Evolutionary conservation across 2,888 invertebrate species (phyloP).

Genomic region (Enchytraeus crypticus): DNA sequence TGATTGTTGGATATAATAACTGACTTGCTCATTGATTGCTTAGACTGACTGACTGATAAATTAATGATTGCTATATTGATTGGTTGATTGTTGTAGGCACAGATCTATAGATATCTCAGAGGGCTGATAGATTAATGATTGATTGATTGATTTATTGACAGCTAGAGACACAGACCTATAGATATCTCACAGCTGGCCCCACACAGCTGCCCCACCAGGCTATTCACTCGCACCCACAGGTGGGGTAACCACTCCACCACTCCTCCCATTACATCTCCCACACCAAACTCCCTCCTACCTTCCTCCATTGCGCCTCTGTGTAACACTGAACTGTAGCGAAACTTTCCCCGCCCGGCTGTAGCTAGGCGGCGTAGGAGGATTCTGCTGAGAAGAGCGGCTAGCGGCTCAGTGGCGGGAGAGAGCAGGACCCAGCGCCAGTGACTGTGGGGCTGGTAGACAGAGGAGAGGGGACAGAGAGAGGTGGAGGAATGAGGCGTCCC

Average conservation of each 20-base stretch:
- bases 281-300: conserved; percentile 36
- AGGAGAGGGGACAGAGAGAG: not conserved
- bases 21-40: too few relatives aligned
- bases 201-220: conserved; percentile 87
- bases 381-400: conserved; percentile 84
- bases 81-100: too few relatives aligned
- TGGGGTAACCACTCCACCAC: conserved; percentile 87
- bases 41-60: too few relatives aligned
- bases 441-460: not conserved
- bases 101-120: too few relatives aligned
- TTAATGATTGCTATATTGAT: too few relatives aligned
- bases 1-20: too few relatives aligned
- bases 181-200: too few relatives aligned
- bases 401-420: conserved; percentile 96
- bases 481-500: not conserved
- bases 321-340: conserved; percentile 47
- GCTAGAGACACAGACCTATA: too few relatives aligned
- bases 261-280: conserved; percentile 37
- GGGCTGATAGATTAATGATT: too few relatives aligned
- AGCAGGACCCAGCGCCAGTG: conserved; percentile 76
- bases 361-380: conserved; percentile 64
- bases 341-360: conserved; percentile 67
- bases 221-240: conserved; percentile 88
- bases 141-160: too few relatives aligned
- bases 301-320: conserved; percentile 52